phyloP scores from a whole-genome alignment of 2,113 vertebrate species.

The Setophaga kirtlandii region DNA sequence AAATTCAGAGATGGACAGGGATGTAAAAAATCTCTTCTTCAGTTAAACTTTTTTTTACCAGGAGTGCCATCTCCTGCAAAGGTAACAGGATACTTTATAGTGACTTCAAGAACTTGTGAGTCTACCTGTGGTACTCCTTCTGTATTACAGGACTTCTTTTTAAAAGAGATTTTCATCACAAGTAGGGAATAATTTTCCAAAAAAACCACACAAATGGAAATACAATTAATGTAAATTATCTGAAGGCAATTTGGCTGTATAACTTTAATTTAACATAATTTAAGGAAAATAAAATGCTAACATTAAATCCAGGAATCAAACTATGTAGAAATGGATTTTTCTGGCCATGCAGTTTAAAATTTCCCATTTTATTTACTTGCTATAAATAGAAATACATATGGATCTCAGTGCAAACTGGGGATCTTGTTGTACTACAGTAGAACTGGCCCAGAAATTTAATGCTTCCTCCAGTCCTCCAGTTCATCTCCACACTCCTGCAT shows the following conservation, averaged over 20 bases:
- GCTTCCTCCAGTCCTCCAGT: neutral
- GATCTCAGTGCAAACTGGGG: neutral
- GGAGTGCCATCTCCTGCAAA: neutral
- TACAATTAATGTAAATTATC: neutral
- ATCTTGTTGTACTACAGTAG: neutral
- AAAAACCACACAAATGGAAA: neutral
- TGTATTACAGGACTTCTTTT: neutral
- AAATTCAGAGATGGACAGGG: neutral
- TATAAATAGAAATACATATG: neutral
- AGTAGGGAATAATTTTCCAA: neutral
- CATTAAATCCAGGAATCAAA: neutral
- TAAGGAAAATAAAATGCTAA: neutral
- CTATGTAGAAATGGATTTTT: neutral
- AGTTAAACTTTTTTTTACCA: neutral
- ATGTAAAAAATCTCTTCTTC: neutral
- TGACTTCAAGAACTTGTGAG: neutral
- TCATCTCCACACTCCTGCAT: neutral
- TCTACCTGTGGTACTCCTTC: neutral
- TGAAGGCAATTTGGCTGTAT: neutral
- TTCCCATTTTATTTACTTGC: neutral
- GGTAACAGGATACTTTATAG: neutral
- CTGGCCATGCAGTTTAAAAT: neutral
- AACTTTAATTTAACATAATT: neutral
- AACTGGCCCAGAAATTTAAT: neutral
- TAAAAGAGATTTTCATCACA: neutral